Base-by-base conservation (phyloP, 2,113 vertebrate species). In the Nycticebus coucang region DNA sequence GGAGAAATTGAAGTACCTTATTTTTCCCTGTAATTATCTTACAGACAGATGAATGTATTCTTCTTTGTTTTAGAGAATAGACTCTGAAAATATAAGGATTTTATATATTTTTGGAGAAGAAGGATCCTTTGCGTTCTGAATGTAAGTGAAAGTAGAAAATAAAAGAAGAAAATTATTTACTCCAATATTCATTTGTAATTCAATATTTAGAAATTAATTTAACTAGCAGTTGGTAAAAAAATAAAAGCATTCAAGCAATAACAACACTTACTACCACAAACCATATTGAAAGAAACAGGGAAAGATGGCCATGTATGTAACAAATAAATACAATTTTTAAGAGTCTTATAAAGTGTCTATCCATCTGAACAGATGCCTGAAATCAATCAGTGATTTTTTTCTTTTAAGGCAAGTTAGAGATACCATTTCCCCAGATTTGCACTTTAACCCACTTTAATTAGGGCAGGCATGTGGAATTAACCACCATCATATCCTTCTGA, bases 401-500 rank as follows among this genome's bases (percentile, higher is more conserved):
- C 10, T 79, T 66, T 0, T 37, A 94, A 78, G 53, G 7, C 13
- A 88, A 94, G 12, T 64, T 89, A 69, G 64, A 53, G 5, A 87
- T 79, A 75, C 24, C 13, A 85, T 94, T 94, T 92, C 41, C 89
- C 13, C 22, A 90, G 55, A 95, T 35, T 81, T 60, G 2, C 55
- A 72, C 13, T 41, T 83, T 89, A 79, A 59, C 45, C 33, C 21
- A 50, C 6, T 66, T 68, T 93, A 96, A 90, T 95, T 92, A 81
- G 19, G 72, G 55, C 80, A 4, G 71, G 2, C 71, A 10, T 82
- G 37, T 35, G 77, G 33, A 92, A 92, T 94, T 92, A 90, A 83
- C 50, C 3, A 68, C 26, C 50, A 28, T 90, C 37, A 77, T 84
- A 93, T 62, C 18, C 37, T 92, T 12, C 57, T 96, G 90, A 92